Conservation (phyloP, 2,113 vertebrate species). For the Bubo blakistoni region DNA sequence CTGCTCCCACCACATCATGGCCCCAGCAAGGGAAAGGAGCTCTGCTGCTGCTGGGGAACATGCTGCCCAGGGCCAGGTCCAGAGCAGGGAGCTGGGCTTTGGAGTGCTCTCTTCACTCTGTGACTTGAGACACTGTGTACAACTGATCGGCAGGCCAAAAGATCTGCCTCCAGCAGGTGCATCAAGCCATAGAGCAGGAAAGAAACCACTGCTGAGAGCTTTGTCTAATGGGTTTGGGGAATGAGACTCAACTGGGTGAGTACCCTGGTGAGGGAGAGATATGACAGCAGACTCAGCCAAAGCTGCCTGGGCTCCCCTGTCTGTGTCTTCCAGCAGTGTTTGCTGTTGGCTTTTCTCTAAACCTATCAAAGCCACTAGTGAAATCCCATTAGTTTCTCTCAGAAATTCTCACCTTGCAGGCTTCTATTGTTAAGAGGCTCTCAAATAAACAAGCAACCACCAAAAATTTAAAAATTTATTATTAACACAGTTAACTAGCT, state of each 20-base stretch:
- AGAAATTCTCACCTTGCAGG: background rate
- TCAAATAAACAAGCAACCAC: no score
- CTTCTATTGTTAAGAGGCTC: background rate
- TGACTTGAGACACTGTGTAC: rapidly evolving
- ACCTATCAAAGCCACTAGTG: background rate
- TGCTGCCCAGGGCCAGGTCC: rapidly evolving
- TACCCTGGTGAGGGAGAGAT: background rate
- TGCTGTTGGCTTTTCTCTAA: background rate
- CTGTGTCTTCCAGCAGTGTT: background rate
- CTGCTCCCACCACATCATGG: rapidly evolving
- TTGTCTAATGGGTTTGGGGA: background rate
- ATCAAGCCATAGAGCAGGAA: background rate
- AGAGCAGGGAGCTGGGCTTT: background rate
- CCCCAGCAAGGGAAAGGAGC: background rate
- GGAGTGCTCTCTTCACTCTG: background rate
- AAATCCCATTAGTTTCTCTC: background rate
- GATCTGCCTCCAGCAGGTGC: background rate
- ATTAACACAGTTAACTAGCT: no score
- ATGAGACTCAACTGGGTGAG: background rate
- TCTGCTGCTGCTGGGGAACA: background rate
- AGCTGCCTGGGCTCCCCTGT: background rate
- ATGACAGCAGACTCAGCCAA: rapidly evolving
- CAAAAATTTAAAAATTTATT: no score
- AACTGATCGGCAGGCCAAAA: background rate
- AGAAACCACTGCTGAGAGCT: background rate